These are phyloP conservation scores for Drosophila truncata DNA, from an alignment of 1,140 invertebrate species.

Conservation along the genomic window DNA sequence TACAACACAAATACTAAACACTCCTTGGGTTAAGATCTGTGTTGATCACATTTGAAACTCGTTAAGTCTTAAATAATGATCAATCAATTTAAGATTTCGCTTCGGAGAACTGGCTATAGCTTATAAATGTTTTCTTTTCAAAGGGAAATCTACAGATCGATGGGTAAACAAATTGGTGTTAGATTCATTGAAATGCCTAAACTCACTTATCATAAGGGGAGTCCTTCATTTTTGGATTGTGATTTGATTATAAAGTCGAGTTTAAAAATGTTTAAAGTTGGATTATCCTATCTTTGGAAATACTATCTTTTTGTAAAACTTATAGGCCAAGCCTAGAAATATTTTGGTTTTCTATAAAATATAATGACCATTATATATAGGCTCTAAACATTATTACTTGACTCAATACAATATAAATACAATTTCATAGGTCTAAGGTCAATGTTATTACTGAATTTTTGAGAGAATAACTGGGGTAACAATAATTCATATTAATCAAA, in stretches of 20 bases:
- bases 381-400: too few relatives aligned
- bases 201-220: not conserved
- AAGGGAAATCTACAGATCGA: conserved; percentile 24
- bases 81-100: conserved; percentile 39
- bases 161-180: conserved; percentile 34
- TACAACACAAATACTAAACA: conserved; percentile 60
- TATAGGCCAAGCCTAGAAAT: too few relatives aligned
- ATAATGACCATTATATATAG: too few relatives aligned
- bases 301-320: too few relatives aligned
- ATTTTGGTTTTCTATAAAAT: too few relatives aligned
- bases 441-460: too few relatives aligned
- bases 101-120: not conserved
- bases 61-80: conserved; percentile 51
- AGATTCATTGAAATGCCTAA: not conserved
- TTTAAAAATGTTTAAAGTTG: not conserved
- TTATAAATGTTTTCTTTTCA: conserved; percentile 28
- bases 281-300: too few relatives aligned
- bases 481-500: too few relatives aligned
- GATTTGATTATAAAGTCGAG: not conserved
- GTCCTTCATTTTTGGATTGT: not conserved
- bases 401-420: too few relatives aligned
- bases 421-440: too few relatives aligned
- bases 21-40: conserved; percentile 41
- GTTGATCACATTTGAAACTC: conserved; percentile 51
- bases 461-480: too few relatives aligned